phyloP scores from a whole-genome alignment of 2,113 vertebrate genomes.

The Charadrius vociferus region DNA sequence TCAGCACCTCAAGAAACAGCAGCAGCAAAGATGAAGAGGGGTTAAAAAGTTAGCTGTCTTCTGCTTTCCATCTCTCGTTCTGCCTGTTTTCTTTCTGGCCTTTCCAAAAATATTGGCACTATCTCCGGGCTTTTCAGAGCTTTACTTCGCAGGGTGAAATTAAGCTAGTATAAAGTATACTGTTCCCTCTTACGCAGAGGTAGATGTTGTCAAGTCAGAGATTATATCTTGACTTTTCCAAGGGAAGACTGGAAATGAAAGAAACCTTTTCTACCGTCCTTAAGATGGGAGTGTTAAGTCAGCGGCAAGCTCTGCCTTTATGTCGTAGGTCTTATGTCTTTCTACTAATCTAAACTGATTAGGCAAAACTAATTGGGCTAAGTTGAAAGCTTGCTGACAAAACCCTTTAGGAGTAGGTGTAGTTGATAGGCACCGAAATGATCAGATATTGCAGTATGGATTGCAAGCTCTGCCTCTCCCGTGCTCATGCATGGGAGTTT shows the following conservation, averaged over 20 bases:
- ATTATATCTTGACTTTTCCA: neutral
- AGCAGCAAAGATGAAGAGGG: neutral
- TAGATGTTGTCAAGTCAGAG: neutral
- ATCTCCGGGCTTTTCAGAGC: neutral
- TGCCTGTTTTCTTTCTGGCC: neutral
- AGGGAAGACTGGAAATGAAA: neutral
- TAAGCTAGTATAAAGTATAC: neutral
- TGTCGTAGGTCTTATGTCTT: neutral
- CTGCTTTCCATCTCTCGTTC: neutral
- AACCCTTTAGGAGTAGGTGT: neutral
- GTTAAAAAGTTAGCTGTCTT: neutral
- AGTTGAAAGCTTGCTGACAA: neutral
- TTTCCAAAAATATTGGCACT: neutral
- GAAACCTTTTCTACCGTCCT: neutral
- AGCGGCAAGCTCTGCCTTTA: neutral
- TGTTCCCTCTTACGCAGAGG: neutral
- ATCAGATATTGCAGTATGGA: neutral
- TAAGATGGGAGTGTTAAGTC: neutral
- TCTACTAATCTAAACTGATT: neutral
- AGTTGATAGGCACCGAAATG: neutral
- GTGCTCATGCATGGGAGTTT: neutral
- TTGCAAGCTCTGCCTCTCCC: neutral
- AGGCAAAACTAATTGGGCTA: neutral
- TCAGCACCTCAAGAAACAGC: neutral
- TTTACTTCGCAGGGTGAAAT: neutral